Base-by-base conservation (phyloP, 2,888 invertebrate species). In the Alitta virens region DNA sequence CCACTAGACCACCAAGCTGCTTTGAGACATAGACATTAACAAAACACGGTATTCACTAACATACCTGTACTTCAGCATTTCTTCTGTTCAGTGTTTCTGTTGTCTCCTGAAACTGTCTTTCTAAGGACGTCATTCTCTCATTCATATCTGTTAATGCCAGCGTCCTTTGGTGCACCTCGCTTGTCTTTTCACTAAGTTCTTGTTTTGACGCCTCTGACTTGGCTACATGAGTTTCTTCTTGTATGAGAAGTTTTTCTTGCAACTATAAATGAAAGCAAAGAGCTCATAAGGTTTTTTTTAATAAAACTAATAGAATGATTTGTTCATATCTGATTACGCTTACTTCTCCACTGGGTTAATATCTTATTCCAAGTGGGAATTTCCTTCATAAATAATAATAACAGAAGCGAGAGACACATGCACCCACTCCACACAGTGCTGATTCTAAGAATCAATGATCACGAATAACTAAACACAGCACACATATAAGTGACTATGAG, bases 21-120 rank as follows among this genome's bases (percentile, higher is more conserved):
- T n/a, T 33, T 33, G 12, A 33, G 33, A 33, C 7, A 7, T 33
- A 33, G 5, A 5, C 33, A 7, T 33, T 33, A 33, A 40, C 55
- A 38, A 16, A 26, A 23, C 21, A 55, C 1, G 23, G n/a, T 43
- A 23, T 42, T n/a, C 25, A 25, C 27, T 16, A 12, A 33, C 60
- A 60, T 26, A 77, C 77, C 73, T 76, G 73, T 12, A 74, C 58
- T 55, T 76, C 77, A n/a, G 74, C 71, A 9, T 66, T 59, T 62
- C 66, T 72, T 51, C 70, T 72, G 33, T 73, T 71, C 52, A 71
- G 50, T 16, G 63, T 64, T 38, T 72, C 73, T 25, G 56, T 58
- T 46, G 73, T 69, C 16, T 71, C 66, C n/a, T 66, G 61, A 21
- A 74, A 46, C 60, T 72, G 72, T 42, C 68, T 63, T 60, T 76